Conservation (phyloP, 2,113 vertebrate species). For the Cephalopholis sonnerati region DNA sequence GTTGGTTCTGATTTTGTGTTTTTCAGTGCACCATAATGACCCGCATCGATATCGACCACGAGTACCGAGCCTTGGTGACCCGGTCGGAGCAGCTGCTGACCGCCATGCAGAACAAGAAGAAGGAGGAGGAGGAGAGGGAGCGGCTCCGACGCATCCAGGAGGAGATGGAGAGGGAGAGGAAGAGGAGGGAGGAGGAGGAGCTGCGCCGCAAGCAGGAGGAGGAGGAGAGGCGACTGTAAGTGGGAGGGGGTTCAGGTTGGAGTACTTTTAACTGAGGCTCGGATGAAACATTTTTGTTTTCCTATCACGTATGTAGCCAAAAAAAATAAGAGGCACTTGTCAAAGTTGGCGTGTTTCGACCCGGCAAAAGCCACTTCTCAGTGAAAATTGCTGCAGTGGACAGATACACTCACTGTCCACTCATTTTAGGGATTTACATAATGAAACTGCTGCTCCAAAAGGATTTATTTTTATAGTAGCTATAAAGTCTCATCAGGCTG, state of each 20-base stretch:
- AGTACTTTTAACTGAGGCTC: neutral
- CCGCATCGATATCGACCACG: conserved; percentile 91
- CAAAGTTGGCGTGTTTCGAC: neutral
- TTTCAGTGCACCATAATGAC: conserved; percentile 89
- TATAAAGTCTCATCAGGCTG: conserved; percentile 13
- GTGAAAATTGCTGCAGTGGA: conserved; percentile 1
- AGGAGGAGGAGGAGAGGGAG: conserved; percentile 95
- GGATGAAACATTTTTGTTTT: neutral
- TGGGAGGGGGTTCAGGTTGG: conserved; percentile 13
- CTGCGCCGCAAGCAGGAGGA: conserved; percentile 89
- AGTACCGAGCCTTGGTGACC: conserved; percentile 89
- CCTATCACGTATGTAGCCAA: neutral
- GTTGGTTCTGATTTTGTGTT: neutral
- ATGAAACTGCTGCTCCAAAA: neutral
- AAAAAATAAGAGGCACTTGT: conserved; percentile 5
- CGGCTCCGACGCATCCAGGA: conserved; percentile 92
- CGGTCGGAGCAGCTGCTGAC: conserved; percentile 93
- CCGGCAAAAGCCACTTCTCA: too few species aligned
- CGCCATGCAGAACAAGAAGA: conserved; percentile 93
- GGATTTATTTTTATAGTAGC: conserved; percentile 10
- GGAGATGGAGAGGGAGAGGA: conserved; percentile 95
- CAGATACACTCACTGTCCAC: neutral
- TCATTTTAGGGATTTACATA: conserved; percentile 39
- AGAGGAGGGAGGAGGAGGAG: conserved; percentile 92
- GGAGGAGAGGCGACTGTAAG: conserved; percentile 92